Evolutionary conservation across 2,113 vertebrate genomes (phyloP), one percentile per base, ranked within the genome.

Genomic region (Leiothrix lutea): DNA sequence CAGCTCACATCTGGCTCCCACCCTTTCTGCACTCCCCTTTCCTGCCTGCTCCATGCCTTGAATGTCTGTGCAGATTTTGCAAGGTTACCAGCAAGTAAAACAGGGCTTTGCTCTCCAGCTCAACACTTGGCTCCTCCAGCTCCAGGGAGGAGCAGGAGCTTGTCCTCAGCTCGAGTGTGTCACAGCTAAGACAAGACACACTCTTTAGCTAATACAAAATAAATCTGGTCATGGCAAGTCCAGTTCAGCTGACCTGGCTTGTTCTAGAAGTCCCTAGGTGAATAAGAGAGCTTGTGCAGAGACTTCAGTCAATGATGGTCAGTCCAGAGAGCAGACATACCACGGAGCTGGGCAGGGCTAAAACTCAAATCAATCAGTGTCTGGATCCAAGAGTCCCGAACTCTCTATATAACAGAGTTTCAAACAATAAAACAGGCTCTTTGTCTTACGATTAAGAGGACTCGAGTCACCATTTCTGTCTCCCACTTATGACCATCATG

Each of bases 1-100:
- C 72, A 31, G 3, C 33, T 87, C 47, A 45, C 82, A 95, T 85
- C 90, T 95, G 90, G 38, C 71, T 91, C 48, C 74, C 94, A 93
- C 78, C 87, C 56, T 45, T 31, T 26, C 67, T 72, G 33, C 48
- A 35, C 54, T 77, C 62, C 22, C 42, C 47, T 64, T 50, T 82
- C 66, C 84, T 82, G 84, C 42, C 57, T 3, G 4, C 29, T 22
- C 40, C 74, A 31, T 24, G 58, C 64, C 79, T 80, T 28, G 19
- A 66, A 48, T 28, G 54, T 47, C 84, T 85, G 50, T 2, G 3
- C 9, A 70, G 67, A 28, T 51, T 50, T n/a, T 31, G 44, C 78
- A 57, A 48, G 35, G 78, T 67, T 58, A 66, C 47, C 6, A 4
- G 38, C 26, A 47, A 51, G 26, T 12, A 79, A 89, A 79, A 19